Evolutionary conservation across 2,888 invertebrate genomes (phyloP).

Genomic region (Drosophila maculinotata): DNA sequence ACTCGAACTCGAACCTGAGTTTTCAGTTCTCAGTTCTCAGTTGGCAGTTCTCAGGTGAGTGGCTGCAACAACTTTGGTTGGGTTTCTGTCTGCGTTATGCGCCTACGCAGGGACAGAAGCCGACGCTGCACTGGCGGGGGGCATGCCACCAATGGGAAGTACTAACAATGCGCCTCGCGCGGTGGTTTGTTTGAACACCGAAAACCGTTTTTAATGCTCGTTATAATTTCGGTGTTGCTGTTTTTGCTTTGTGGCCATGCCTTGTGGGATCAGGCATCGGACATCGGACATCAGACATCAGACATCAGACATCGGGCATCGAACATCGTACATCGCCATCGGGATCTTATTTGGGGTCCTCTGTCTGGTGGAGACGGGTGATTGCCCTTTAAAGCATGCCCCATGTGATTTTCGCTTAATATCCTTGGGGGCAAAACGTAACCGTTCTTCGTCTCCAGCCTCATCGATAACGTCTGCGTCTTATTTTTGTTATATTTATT

Average conservation of each 20-base stretch:
- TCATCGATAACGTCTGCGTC: slow-evolving; percentile 23
- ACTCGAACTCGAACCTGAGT: not conserved
- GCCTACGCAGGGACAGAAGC: slow-evolving; percentile 45
- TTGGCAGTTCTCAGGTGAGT: slow-evolving; percentile 41
- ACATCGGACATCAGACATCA: slow-evolving; percentile 7
- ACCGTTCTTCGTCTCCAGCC: slow-evolving; percentile 36
- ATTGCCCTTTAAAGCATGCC: slow-evolving; percentile 64
- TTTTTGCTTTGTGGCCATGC: slow-evolving; percentile 8
- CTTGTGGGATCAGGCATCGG: slow-evolving; percentile 28
- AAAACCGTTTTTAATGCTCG: slow-evolving; percentile 73
- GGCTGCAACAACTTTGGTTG: slow-evolving; percentile 37
- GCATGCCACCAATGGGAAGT: slow-evolving; percentile 24
- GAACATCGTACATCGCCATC: slow-evolving; percentile 20
- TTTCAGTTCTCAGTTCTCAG: not conserved
- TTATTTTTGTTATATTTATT: slow-evolving; percentile 16
- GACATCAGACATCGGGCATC: no score
- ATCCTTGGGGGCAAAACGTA: slow-evolving; percentile 68
- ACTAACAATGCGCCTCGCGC: slow-evolving; percentile 47
- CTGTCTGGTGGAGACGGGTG: slow-evolving; percentile 49
- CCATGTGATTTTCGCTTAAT: slow-evolving; percentile 53
- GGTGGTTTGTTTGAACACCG: slow-evolving; percentile 68
- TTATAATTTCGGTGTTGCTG: slow-evolving; percentile 60
- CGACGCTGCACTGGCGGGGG: not conserved
- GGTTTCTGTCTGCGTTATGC: slow-evolving; percentile 12
- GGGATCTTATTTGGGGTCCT: slow-evolving; percentile 31